These are phyloP conservation scores for Drepana falcataria DNA, from an alignment of 2,888 invertebrate species.

Conservation along the genomic window DNA sequence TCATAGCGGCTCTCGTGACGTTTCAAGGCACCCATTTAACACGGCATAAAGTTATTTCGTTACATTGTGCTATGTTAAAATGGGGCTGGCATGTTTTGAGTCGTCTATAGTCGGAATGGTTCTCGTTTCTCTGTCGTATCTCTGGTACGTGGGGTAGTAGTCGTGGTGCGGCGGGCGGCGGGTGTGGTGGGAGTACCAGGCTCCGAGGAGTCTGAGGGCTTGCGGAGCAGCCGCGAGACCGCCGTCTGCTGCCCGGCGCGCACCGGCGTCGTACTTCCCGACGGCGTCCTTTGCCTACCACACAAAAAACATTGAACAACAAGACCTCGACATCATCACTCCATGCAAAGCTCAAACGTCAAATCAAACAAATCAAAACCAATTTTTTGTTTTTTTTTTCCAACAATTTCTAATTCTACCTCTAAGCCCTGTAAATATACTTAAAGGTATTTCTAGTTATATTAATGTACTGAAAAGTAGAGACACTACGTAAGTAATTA, in stretches of 20 bases:
- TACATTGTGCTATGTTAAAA: constrained; percentile 10
- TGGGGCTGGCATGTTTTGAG: constrained; percentile 13
- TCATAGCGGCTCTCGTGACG: constrained; percentile 46
- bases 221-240: constrained; percentile 80
- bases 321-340: constrained; percentile 8
- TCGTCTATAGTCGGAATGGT: constrained; percentile 85
- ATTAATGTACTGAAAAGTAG: constrained; percentile 22
- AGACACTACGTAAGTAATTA: constrained; percentile 43
- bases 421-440: constrained; percentile 6
- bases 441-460: constrained; percentile 5
- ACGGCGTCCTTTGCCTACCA: constrained; percentile 85
- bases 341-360: constrained; percentile 20
- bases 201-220: constrained; percentile 84
- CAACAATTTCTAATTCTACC: not conserved
- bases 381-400: not conserved
- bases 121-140: constrained; percentile 80
- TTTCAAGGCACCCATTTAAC: constrained; percentile 17
- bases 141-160: constrained; percentile 63
- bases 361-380: constrained; percentile 5
- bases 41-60: constrained; percentile 9
- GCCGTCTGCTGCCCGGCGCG: constrained; percentile 81
- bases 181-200: constrained; percentile 74
- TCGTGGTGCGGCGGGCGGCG: constrained; percentile 58
- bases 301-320: constrained; percentile 16
- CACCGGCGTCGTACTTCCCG: constrained; percentile 86